Conservation (phyloP, 2,888 invertebrate genomes). For the Drosophila recens region DNA sequence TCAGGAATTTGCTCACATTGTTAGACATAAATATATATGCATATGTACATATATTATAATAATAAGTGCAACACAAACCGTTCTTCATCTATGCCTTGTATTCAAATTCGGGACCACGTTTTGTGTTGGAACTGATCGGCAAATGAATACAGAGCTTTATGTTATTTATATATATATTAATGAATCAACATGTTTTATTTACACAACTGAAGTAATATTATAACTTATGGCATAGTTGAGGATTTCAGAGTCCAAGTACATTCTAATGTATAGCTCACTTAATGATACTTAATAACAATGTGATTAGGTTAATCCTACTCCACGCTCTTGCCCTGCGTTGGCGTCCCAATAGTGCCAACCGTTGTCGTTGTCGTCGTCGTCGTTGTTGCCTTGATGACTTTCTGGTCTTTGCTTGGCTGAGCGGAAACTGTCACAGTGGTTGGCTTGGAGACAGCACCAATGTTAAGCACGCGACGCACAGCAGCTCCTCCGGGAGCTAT, state of each 20-base stretch:
- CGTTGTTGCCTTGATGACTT: constrained; percentile 50
- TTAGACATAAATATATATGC: constrained; percentile 9
- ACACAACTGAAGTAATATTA: constrained; percentile 30
- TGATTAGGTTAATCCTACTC: constrained; percentile 21
- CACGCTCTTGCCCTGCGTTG: constrained; percentile 19
- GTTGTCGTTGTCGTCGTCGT: constrained; percentile 13
- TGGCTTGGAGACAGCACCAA: constrained; percentile 53
- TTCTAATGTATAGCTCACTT: constrained; percentile 24
- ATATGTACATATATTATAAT: constrained; percentile 1
- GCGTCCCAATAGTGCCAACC: constrained; percentile 10
- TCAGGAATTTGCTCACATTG: constrained; percentile 30
- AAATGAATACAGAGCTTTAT: background rate
- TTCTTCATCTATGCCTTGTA: background rate
- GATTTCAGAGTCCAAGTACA: constrained; percentile 17
- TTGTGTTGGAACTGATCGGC: background rate
- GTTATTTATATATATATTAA: constrained; percentile 24
- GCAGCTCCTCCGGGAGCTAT: constrained; percentile 52
- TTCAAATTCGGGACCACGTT: background rate
- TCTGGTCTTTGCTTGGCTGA: constrained; percentile 45
- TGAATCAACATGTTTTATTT: constrained; percentile 50
- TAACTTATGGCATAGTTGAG: constrained; percentile 49
- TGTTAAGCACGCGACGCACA: constrained; percentile 64
- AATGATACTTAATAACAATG: constrained; percentile 23
- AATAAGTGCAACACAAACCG: background rate
- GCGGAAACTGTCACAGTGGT: constrained; percentile 33